phyloP scores from a whole-genome alignment of 1,140 invertebrate species.

The Plutomurus gul region DNA sequence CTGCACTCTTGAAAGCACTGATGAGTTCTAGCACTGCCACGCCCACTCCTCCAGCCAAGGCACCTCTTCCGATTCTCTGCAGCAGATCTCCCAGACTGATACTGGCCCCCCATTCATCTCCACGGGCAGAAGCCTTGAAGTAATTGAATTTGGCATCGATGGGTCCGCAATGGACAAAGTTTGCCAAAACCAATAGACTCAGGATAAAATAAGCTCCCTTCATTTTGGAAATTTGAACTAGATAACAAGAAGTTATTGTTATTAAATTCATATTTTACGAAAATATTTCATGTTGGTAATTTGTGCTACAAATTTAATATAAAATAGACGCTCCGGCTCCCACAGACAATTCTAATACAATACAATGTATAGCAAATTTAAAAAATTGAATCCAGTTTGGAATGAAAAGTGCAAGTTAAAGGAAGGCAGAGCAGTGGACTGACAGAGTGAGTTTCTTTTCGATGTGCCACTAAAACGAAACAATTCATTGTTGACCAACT shows the following conservation, averaged over 20 bases:
- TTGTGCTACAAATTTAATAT: too few relatives aligned
- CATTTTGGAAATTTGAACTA: not conserved
- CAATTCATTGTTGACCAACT: too few relatives aligned
- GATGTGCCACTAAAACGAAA: too few relatives aligned
- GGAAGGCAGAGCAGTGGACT: too few relatives aligned
- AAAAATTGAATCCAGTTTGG: too few relatives aligned
- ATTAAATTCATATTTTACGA: not conserved
- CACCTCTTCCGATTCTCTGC: constrained; percentile 10
- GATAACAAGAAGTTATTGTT: not conserved
- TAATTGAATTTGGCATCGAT: constrained; percentile 1
- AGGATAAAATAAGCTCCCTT: not conserved
- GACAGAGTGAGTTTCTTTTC: too few relatives aligned
- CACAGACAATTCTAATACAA: too few relatives aligned
- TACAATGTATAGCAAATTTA: too few relatives aligned
- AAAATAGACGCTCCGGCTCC: too few relatives aligned
- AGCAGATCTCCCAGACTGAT: constrained; percentile 14
- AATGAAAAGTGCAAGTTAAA: too few relatives aligned
- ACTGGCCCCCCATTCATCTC: constrained; percentile 4
- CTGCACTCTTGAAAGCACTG: not conserved
- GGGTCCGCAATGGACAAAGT: not conserved
- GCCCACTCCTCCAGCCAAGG: constrained; percentile 2
- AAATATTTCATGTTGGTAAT: too few relatives aligned
- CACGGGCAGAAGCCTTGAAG: not conserved
- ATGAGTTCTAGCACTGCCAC: not conserved
- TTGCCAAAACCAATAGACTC: not conserved